Conservation (phyloP, 2,888 invertebrate genomes). For the Dasysyrphus albostriatus region DNA sequence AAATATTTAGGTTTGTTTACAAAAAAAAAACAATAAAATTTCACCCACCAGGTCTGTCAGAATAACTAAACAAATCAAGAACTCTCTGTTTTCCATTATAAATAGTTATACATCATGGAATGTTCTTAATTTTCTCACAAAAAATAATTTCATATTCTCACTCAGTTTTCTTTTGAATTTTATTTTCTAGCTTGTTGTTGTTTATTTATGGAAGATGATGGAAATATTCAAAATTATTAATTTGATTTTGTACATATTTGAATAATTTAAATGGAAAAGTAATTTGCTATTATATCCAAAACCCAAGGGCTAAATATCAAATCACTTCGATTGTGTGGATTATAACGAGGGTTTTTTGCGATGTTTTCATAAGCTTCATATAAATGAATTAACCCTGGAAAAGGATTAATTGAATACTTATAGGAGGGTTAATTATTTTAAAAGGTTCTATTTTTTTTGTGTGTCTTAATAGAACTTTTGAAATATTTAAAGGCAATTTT, state of each 20-base stretch:
- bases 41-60: background rate
- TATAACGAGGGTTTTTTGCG: background rate
- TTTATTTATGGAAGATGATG: background rate
- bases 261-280: conserved; percentile 17
- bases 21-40: background rate
- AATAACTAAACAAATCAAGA: background rate
- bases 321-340: background rate
- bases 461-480: background rate
- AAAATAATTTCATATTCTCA: background rate
- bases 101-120: no score
- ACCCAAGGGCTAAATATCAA: conserved; percentile 16
- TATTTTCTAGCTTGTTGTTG: background rate
- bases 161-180: background rate
- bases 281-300: conserved; percentile 23
- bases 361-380: background rate
- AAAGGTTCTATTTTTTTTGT: conserved; percentile 23
- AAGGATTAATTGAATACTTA: conserved; percentile 36
- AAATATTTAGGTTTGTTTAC: background rate
- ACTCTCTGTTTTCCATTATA: background rate
- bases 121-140: background rate
- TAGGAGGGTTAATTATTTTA: conserved; percentile 17
- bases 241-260: conserved; percentile 4
- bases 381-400: conserved; percentile 20
- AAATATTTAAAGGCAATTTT: conserved; percentile 10
- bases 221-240: background rate